These are phyloP conservation scores for Alviniconcha strummeri DNA, from an alignment of 2,888 invertebrate genomes.

Conservation along the genomic window DNA sequence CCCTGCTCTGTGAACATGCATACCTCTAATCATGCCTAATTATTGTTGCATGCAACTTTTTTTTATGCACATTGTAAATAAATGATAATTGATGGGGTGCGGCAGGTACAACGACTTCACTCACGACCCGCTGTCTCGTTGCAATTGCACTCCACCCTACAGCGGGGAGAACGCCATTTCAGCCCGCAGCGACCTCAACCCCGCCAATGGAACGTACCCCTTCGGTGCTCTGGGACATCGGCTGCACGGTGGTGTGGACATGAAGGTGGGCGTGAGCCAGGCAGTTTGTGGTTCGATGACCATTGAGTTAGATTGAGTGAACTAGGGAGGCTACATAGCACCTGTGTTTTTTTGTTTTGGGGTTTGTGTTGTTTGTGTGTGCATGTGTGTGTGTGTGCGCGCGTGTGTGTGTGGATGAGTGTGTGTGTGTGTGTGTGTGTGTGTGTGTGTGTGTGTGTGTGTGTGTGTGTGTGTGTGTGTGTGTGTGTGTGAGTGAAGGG, in stretches of 20 bases:
- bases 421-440: not conserved
- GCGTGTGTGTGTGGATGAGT: not conserved
- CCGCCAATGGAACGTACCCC: conserved; percentile 82
- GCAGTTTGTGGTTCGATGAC: no score
- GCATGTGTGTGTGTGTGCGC: not conserved
- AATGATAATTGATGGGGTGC: not conserved
- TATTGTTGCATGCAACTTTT: no score
- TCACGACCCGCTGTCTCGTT: conserved; percentile 81
- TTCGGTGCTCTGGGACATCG: conserved; percentile 82
- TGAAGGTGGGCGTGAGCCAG: conserved; percentile 36
- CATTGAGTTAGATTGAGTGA: not conserved
- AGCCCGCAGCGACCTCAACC: conserved; percentile 83
- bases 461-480: no score
- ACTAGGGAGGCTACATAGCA: not conserved
- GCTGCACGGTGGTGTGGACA: conserved; percentile 82
- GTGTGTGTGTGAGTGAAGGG: not conserved
- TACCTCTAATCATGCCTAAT: not conserved
- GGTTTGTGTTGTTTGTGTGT: conserved; percentile 1
- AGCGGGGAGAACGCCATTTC: conserved; percentile 84
- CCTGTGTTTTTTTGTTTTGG: not conserved
- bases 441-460: no score
- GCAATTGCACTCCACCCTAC: conserved; percentile 83
- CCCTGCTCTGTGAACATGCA: not conserved
- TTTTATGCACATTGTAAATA: no score
- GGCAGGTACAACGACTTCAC: conserved; percentile 83